Base-by-base conservation (phyloP, 2,113 vertebrate genomes). In the Boulengeromyrus knoepffleri region DNA sequence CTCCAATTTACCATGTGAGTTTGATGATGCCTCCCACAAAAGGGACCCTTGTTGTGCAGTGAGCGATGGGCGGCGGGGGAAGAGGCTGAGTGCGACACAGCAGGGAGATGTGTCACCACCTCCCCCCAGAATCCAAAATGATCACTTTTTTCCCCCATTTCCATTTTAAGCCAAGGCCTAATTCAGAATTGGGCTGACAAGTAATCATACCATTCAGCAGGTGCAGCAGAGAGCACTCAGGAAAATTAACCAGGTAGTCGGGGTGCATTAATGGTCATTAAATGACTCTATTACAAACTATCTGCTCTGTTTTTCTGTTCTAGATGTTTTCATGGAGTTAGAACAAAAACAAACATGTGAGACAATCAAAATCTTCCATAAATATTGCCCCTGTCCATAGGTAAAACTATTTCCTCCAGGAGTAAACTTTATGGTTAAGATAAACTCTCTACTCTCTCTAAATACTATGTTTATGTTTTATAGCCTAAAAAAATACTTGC, bases 21-120 rank as follows among this genome's bases (percentile, higher is more conserved):
- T 94, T 93, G 96, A 89, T 96, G 95, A 96, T 95, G 93, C 90
- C 46, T 31, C 46, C 45, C 90, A 96, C 96, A 96, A 96, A 95
- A 92, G 95, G 93, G 85, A 89, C 90, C 94, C 93, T 96, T 96
- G 96, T 96, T 92, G 80, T 94, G 92, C 89, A 13, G 90, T 90
- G 92, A 94, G 87, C 89, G 70, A 77, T 83, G 91, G 94, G 92
- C 89, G 90, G 66, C 6, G 53, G 39, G 39, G 77, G 42, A 88
- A 90, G 91, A 88, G 91, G 92, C 87, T 91, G 89, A 74, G 89
- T 66, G n/a, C 5, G n/a, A 66, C 45, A 90, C 31, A 3, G n/a
- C 85, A 36, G 27, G 36, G 58, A 50, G 80, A 85, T 80, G 24
- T 66, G 53, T 89, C 83, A 90, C 80, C 53, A 46, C 52, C 62